Evolutionary conservation across 1,140 invertebrate species (phyloP).

Genomic region (Drosophila miranda): DNA sequence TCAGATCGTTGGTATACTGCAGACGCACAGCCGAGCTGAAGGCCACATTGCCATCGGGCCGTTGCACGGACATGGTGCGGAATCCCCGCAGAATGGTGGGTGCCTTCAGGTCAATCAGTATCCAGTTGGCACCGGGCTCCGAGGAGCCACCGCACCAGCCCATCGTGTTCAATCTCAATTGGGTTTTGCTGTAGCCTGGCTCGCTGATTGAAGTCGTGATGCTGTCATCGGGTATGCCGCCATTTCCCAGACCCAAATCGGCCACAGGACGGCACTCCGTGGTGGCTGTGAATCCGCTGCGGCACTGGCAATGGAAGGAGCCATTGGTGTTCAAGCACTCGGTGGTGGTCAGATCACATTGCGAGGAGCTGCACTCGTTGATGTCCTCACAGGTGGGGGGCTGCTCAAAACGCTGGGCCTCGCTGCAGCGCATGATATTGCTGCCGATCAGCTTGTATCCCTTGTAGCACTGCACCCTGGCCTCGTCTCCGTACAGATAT

Average conservation of each 20-base stretch:
- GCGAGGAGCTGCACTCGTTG: conserved; percentile 94
- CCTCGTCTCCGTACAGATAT: conserved; percentile 95
- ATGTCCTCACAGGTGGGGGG: conserved; percentile 95
- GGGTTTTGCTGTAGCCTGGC: conserved; percentile 91
- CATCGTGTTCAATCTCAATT: conserved; percentile 90
- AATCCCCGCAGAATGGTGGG: conserved; percentile 95
- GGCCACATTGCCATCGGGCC: conserved; percentile 90
- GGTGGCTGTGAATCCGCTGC: conserved; percentile 91
- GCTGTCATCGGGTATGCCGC: conserved; percentile 94
- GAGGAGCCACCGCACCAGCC: conserved; percentile 94
- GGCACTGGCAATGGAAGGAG: conserved; percentile 95
- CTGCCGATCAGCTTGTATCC: conserved; percentile 93
- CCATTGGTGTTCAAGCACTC: conserved; percentile 95
- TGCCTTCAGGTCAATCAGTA: conserved; percentile 93
- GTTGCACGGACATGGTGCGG: conserved; percentile 92
- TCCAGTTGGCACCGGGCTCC: conserved; percentile 94
- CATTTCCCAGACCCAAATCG: conserved; percentile 94
- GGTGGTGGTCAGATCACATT: conserved; percentile 95
- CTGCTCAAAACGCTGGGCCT: conserved; percentile 92
- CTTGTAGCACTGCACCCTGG: conserved; percentile 94
- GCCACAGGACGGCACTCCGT: conserved; percentile 94
- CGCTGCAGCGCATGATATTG: conserved; percentile 94
- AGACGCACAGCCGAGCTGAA: conserved; percentile 94
- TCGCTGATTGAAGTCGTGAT: conserved; percentile 93
- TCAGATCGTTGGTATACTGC: conserved; percentile 93